Evolutionary conservation across 2,888 invertebrate genomes (phyloP).

Genomic region (Prionchulus punctatus): DNA sequence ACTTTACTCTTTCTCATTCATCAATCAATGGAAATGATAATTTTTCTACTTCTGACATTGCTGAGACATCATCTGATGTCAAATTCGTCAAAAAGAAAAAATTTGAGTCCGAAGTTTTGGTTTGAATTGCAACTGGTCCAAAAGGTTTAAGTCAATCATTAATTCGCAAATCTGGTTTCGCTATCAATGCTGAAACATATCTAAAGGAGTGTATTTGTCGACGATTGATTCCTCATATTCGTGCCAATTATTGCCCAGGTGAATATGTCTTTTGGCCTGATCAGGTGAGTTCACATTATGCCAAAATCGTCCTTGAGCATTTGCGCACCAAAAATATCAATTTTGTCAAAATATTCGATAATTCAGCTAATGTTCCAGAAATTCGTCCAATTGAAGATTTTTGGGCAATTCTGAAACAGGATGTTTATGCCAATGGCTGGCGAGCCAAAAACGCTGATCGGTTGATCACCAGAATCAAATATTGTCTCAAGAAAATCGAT

Average conservation of each 20-base stretch:
- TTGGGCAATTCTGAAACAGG: neutral
- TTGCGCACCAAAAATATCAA: neutral
- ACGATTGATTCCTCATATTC: constrained; percentile 8
- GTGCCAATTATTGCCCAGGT: constrained; percentile 8
- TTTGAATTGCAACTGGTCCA: neutral
- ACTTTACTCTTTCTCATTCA: neutral
- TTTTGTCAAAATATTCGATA: neutral
- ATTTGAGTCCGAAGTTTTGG: constrained; percentile 3
- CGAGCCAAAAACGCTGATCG: neutral
- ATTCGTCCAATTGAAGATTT: neutral
- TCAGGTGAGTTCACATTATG: neutral
- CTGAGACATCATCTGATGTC: neutral
- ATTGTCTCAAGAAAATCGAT: neutral
- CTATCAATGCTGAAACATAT: constrained; percentile 7
- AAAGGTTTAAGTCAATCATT: neutral
- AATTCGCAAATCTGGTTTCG: constrained; percentile 5
- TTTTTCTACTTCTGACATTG: neutral
- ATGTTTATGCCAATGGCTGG: neutral
- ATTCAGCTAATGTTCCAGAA: neutral
- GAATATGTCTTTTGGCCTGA: constrained; percentile 3
- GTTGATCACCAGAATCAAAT: neutral
- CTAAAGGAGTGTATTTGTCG: constrained; percentile 5
- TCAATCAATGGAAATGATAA: neutral
- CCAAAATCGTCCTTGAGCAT: neutral
- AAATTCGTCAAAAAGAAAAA: constrained; percentile 4